Base-by-base conservation (phyloP, 2,797 vertebrate genomes). In the Heteromormyrus szaboi region DNA sequence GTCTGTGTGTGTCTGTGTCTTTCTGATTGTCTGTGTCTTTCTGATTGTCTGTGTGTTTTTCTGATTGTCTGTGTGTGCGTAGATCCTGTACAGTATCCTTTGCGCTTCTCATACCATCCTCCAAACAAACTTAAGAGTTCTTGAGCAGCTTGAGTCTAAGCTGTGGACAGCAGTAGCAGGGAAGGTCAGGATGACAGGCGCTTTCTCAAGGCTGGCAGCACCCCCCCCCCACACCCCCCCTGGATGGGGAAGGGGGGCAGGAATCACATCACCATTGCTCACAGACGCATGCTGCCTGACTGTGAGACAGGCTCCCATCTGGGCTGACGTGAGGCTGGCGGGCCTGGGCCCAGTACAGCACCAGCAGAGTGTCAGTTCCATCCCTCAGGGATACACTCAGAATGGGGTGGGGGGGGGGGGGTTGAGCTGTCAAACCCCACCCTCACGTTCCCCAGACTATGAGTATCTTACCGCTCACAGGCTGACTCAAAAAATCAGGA, bases 41-140 rank as follows among this genome's bases (percentile, higher is more conserved):
- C 50, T 51, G 50, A 12, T 12, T 12, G 6, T 54, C 14, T 53
- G 51, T 53, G 51, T 53, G 51, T 51, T 11, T 46, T 46, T 46
- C 46, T 46, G 46, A 46, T 46, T 46, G 46, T 46, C 46, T 46
- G 14, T 62, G 53, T 54, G n/a, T 25, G 59, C 9, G 8, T 62
- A 14, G 54, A 56, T 9, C 56, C 56, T 22, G 2, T 59, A 59
- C n/a, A 59, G 2, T 22, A 9, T 22, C n/a, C 56, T 59, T 22
- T 22, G 6, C 7, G 7, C 7, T 22, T 22, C n/a, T 6, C 17
- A 56, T 7, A 22, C 7, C 59, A 62, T 62, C 59, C 2, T 11
- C 22, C 22, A 88, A 91, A 88, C 90, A 84, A 90, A 92, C 92
- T 93, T 83, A 48, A 83, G 41, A n/a, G 44, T 41, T 41, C 79